A percentile compares a stretch with the other conserved stretches of the same genome.
Conservation (phyloP, 2,888 invertebrate species). For the Deilephila elpenor region DNA sequence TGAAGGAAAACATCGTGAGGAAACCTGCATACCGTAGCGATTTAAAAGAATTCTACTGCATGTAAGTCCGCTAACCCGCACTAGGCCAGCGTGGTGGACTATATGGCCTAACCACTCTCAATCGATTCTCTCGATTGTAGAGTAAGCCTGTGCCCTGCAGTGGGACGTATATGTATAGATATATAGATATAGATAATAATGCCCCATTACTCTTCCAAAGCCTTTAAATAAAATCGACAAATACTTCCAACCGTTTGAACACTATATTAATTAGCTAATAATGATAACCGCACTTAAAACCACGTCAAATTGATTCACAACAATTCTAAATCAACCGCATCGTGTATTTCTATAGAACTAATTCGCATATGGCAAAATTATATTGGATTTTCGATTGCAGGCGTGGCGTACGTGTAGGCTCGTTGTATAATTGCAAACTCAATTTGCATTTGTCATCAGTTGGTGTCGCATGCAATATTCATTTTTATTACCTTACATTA, state of each 20-base stretch:
- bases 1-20: too few relatives aligned
- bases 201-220: too few relatives aligned
- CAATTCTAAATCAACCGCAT: not conserved
- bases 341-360: constrained; percentile 9
- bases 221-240: not conserved
- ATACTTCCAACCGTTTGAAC: not conserved
- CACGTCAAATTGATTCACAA: not conserved
- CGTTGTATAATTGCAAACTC: constrained; percentile 4
- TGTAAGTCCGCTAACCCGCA: too few relatives aligned
- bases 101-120: too few relatives aligned
- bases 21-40: too few relatives aligned
- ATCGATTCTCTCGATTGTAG: too few relatives aligned
- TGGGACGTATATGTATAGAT: too few relatives aligned
- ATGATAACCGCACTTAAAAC: not conserved
- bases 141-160: too few relatives aligned
- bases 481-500: not conserved
- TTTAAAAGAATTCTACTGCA: too few relatives aligned
- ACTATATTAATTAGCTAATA: not conserved
- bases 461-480: not conserved
- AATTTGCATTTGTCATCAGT: constrained; percentile 6
- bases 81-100: too few relatives aligned
- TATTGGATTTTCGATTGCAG: constrained; percentile 45
- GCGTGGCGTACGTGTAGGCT: constrained; percentile 29
- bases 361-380: constrained; percentile 35
- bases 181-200: too few relatives aligned